Percentiles rank a stretch among this genome's conserved stretches.
Conservation (phyloP, 2,797 vertebrate species). For the Melanotaenia pygmaea region DNA sequence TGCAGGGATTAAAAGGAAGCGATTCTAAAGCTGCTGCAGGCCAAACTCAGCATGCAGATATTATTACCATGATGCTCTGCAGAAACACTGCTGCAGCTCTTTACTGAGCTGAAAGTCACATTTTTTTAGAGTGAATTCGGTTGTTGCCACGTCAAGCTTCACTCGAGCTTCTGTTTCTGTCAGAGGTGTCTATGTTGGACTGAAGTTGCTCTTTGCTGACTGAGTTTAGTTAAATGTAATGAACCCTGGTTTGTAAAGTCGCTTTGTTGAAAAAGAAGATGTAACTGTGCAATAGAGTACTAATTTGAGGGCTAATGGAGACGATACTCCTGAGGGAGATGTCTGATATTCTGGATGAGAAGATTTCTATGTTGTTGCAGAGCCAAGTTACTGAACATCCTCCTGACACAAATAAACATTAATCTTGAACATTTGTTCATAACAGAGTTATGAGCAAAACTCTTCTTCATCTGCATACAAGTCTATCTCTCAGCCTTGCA, state of each 20-base stretch:
- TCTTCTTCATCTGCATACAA: conserved; percentile 22
- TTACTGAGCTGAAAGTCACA: neutral
- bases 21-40: conserved; percentile 16
- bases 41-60: conserved; percentile 19
- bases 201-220: neutral
- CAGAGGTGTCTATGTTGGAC: conserved; percentile 14
- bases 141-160: conserved; percentile 1
- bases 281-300: too few relatives aligned
- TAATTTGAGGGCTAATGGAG: too few relatives aligned
- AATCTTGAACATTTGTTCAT: neutral
- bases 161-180: conserved; percentile 12
- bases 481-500: neutral
- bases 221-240: neutral
- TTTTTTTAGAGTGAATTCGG: too few relatives aligned
- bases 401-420: neutral
- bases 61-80: conserved; percentile 15
- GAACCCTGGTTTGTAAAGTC: neutral
- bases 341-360: too few relatives aligned
- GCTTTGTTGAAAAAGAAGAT: neutral
- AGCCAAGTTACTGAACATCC: neutral
- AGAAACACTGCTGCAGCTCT: conserved; percentile 27
- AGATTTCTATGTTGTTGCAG: too few relatives aligned
- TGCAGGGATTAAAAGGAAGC: conserved; percentile 40
- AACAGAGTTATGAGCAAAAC: conserved; percentile 37
- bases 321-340: too few relatives aligned